Evolutionary conservation across 2,888 invertebrate genomes (phyloP), one percentile per base, ranked within the genome.

Genomic region (Nysson spinosus): DNA sequence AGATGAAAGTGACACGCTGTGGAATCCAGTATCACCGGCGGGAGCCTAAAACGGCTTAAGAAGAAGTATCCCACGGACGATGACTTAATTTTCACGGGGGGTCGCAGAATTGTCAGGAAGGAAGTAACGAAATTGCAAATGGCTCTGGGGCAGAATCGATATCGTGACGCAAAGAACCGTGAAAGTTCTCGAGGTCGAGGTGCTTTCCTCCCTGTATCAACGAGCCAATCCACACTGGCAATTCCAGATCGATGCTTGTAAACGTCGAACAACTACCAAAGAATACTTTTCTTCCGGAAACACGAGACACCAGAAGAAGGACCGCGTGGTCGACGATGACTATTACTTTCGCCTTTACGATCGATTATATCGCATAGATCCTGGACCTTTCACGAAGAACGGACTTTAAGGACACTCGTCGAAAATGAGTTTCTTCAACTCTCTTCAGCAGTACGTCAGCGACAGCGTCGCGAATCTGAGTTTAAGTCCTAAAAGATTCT

Each of bases 341-440:
- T 44, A 52, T 49, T 51, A 44, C 6, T 6, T 6, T 14, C 30
- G 30, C 4, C 16, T 44, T n/a, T 19, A 17, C 35, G 17, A 11
- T 11, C 7, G 32, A 35, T 17, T 37, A 30, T 30, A n/a, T n/a
- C 43, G 26, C 20, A 22, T 34, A 46, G 40, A 39, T 28, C 32
- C 2, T 3, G 28, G 7, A 11, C 3, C 6, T 16, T n/a, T 20
- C 14, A 17, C 9, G 28, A 32, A 42, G n/a, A n/a, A 44, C 3
- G 2, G 2, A 26, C 17, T 12, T 6, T 7, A 24, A 11, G 20
- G 16, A 20, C 37, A 22, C 35, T 16, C 26, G 28, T 19, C 43
- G 56, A 84, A 69, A 58, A 95, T 95, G 95, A 95, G 95, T 90
- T 95, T 95, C 89, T 92, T 95, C 87, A 93, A 93, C 86, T 94